Base-by-base conservation (phyloP, 2,797 vertebrate species). In the Microcaecilia unicolor region DNA sequence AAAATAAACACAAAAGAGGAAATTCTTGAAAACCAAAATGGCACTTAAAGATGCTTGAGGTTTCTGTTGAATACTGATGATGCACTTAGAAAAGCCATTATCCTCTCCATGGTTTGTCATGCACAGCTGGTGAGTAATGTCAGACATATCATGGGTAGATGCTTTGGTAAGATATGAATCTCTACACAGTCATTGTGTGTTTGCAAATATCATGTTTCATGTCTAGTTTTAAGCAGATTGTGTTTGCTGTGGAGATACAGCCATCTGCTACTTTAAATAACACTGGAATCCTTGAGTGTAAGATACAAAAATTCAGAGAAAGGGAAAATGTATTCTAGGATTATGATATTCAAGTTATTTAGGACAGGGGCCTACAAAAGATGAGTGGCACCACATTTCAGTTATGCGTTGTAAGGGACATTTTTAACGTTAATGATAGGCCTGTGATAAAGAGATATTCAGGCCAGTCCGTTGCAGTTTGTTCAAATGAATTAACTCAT, bases 61-160 rank as follows among this genome's bases (percentile, higher is more conserved):
- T 39, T 59, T 45, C 51, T 57, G 25, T 18, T 34, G 53, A 70
- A 51, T 40, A 30, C 58, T 38, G 28, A 42, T 46, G 31, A 32
- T 31, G 20, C 51, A 36, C 17, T 19, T 41, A 44, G 34, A 41
- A 41, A 54, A 49, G 34, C 14, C 37, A 47, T 34, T 61, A 32
- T 51, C 34, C 29, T 40, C 38, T 46, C 44, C 28, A 47, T 30
- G 34, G n/a, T 55, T 61, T 64, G 57, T 55, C 58, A 40, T 51
- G 58, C 47, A 45, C 60, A 48, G 32, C 59, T 42, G 39, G 32
- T 35, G 55, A 62, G 10, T 41, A 42, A 27, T 0, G 0, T 34
- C 50, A 48, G 25, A 35, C 44, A 36, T 13, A 16, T 36, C 0
- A 2, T 44, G 63, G 42, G 58, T 52, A 57, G 44, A 55, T 61